phyloP scores from a whole-genome alignment of 2,888 invertebrate genomes.

The Pseudoips prasinana region DNA sequence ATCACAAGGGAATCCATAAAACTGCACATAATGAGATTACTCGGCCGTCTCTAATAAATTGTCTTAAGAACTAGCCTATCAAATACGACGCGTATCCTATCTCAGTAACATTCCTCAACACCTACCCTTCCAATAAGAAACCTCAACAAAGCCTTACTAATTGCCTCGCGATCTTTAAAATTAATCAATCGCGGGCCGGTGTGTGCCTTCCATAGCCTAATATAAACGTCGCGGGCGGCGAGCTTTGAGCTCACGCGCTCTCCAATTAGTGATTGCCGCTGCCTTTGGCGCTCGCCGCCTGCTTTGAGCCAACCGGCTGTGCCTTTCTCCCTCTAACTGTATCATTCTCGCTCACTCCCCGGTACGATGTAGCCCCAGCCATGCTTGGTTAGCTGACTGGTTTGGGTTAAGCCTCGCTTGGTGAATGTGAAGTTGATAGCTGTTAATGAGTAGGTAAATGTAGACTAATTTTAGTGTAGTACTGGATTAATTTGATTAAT shows the following conservation, averaged over 20 bases:
- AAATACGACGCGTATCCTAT: not conserved
- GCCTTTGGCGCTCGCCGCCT: constrained; percentile 77
- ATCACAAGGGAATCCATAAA: no score
- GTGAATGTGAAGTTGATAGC: not conserved
- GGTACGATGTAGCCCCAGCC: constrained; percentile 1
- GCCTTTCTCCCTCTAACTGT: constrained; percentile 38
- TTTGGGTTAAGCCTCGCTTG: not conserved
- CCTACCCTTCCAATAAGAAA: constrained; percentile 32
- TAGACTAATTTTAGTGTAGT: not conserved
- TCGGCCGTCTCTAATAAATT: constrained; percentile 35
- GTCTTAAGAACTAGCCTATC: no score
- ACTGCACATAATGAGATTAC: no score
- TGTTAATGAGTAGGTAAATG: not conserved
- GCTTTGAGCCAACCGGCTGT: constrained; percentile 58
- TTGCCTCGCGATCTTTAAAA: constrained; percentile 73
- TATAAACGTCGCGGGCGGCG: constrained; percentile 76
- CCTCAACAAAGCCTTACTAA: constrained; percentile 70
- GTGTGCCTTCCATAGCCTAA: constrained; percentile 61
- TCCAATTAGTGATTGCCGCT: constrained; percentile 79
- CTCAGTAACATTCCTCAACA: constrained; percentile 12
- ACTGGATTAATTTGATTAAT: not conserved
- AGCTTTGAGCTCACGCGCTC: constrained; percentile 72
- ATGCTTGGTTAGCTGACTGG: constrained; percentile 6
- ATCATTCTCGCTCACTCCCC: constrained; percentile 38
- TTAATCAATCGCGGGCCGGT: constrained; percentile 67